Evolutionary conservation across 2,797 vertebrate species (phyloP).

Genomic region (Xiphorhynchus erythropygius): DNA sequence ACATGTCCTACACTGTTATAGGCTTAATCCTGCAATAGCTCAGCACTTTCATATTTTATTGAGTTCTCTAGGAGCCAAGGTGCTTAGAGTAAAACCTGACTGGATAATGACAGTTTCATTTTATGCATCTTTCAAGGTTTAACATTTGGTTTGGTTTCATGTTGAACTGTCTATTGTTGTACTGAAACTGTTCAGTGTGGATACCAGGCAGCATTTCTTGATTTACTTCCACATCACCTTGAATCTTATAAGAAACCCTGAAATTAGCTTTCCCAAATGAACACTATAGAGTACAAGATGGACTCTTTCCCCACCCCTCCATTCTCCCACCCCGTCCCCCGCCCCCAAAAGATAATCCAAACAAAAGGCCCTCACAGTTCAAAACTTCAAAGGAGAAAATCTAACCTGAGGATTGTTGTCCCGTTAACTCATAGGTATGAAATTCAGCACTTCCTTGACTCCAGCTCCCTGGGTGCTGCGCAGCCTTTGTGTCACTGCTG

Average conservation of each 20-base stretch:
- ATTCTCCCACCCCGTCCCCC: too few relatives aligned
- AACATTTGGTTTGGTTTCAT: not conserved
- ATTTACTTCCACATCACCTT: not conserved
- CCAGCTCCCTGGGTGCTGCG: not conserved
- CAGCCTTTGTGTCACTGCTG: not conserved
- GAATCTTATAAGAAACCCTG: not conserved
- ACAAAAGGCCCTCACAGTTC: not conserved
- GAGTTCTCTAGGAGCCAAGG: not conserved
- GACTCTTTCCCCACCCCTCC: not conserved
- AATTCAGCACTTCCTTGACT: not conserved
- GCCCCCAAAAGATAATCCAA: not conserved
- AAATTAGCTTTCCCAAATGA: not conserved
- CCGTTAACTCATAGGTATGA: not conserved
- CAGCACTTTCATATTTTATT: not conserved
- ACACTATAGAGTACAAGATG: not conserved
- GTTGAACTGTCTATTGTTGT: not conserved
- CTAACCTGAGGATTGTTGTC: not conserved
- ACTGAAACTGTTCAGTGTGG: not conserved
- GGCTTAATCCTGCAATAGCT: not conserved
- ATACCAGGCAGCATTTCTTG: not conserved
- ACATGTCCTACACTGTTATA: not conserved
- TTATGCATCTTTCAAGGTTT: not conserved
- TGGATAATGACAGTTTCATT: not conserved
- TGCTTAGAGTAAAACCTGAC: not conserved
- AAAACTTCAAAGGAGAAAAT: not conserved